phyloP scores from a whole-genome alignment of 1,140 invertebrate species.

The Cotesia vestalis region DNA sequence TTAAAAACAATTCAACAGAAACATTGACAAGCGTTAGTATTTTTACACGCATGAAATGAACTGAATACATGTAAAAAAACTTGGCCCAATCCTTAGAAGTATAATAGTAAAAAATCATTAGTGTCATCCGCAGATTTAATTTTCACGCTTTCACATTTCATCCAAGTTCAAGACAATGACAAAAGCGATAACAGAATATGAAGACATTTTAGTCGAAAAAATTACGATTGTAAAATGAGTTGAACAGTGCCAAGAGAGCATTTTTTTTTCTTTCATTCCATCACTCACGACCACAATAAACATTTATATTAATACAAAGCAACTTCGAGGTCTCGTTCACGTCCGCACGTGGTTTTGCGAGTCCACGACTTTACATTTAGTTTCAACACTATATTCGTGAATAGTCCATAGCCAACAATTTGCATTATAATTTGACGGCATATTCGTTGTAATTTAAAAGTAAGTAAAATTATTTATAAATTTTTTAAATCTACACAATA shows the following conservation, averaged over 20 bases:
- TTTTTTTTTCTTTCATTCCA: slow-evolving; percentile 27
- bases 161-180: slow-evolving; percentile 31
- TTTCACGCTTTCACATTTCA: slow-evolving; percentile 31
- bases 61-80: neutral
- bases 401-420: slow-evolving; percentile 10
- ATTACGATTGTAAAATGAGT: slow-evolving; percentile 27
- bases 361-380: slow-evolving; percentile 25
- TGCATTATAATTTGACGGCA: slow-evolving; percentile 7
- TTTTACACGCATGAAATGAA: neutral
- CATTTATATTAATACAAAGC: slow-evolving; percentile 17
- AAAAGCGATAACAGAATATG: slow-evolving; percentile 38
- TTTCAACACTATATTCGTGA: slow-evolving; percentile 15
- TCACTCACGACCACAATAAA: slow-evolving; percentile 18
- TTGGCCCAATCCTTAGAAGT: neutral
- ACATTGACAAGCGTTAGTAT: neutral
- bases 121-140: slow-evolving; percentile 35
- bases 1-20: neutral
- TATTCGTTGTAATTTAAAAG: slow-evolving; percentile 14
- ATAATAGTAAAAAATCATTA: slow-evolving; percentile 29
- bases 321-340: slow-evolving; percentile 29
- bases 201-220: slow-evolving; percentile 26
- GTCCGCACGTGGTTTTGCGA: slow-evolving; percentile 30
- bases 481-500: neutral
- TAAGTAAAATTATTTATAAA: neutral
- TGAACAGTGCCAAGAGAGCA: neutral